Evolutionary conservation across 2,113 vertebrate species (phyloP).

Genomic region (Microtus ochrogaster): DNA sequence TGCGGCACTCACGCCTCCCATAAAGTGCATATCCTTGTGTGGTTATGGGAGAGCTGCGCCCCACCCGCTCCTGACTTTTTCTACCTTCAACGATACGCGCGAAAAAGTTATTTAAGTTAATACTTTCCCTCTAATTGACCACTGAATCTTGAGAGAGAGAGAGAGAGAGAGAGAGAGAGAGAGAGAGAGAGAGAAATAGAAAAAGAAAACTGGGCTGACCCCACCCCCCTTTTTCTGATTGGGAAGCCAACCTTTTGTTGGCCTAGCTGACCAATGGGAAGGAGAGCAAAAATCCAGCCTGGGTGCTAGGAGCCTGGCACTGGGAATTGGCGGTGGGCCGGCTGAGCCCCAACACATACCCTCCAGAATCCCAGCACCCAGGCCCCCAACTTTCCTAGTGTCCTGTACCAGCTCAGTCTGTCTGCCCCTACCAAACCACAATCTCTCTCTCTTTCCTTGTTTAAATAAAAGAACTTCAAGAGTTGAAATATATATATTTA

Average conservation of each 20-base stretch:
- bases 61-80: slow-evolving; percentile 75
- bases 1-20: slow-evolving; percentile 77
- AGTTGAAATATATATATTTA: slow-evolving; percentile 92
- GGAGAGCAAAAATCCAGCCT: slow-evolving; percentile 65
- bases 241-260: slow-evolving; percentile 77
- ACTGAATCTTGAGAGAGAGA: slow-evolving; percentile 63
- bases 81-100: slow-evolving; percentile 74
- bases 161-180: neutral
- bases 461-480: slow-evolving; percentile 91
- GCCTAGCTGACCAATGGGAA: slow-evolving; percentile 67
- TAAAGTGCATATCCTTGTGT: slow-evolving; percentile 89
- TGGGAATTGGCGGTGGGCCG: slow-evolving; percentile 10
- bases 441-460: slow-evolving; percentile 82
- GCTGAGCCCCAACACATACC: slow-evolving; percentile 6
- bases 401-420: slow-evolving; percentile 81
- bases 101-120: slow-evolving; percentile 83
- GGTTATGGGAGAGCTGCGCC: slow-evolving; percentile 75
- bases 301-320: slow-evolving; percentile 51
- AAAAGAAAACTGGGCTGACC: slow-evolving; percentile 67
- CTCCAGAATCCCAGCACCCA: neutral
- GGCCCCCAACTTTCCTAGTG: slow-evolving; percentile 23
- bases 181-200: too few relatives aligned
- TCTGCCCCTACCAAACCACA: slow-evolving; percentile 80
- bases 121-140: slow-evolving; percentile 74
- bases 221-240: slow-evolving; percentile 75